These are phyloP conservation scores for Schizothorax lantsangensis DNA, from an alignment of 2,797 vertebrate genomes.

Conservation along the genomic window DNA sequence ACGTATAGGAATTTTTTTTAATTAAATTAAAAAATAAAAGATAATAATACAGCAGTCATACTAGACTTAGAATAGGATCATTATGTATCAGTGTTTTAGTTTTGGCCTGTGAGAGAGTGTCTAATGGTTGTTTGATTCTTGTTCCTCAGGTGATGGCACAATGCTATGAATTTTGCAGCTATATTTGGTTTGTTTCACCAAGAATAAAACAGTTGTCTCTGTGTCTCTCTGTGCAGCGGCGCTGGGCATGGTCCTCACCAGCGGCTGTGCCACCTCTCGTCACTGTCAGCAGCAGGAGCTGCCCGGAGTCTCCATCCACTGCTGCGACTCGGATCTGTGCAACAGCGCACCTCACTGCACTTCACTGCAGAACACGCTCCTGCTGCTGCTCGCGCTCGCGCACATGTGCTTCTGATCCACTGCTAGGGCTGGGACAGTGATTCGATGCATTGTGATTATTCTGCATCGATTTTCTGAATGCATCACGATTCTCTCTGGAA, in stretches of 20 bases:
- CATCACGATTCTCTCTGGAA: too few species aligned
- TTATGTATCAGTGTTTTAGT: too few species aligned
- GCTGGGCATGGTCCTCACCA: constrained; percentile 87
- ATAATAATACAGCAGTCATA: too few species aligned
- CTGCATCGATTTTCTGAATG: too few species aligned
- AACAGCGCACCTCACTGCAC: constrained; percentile 69
- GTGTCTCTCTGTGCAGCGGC: constrained; percentile 76
- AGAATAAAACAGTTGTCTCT: background rate
- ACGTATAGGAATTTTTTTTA: too few species aligned
- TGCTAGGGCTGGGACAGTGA: too few species aligned
- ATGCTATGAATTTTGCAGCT: background rate
- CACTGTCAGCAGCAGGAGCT: constrained; percentile 93
- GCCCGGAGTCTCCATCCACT: constrained; percentile 86
- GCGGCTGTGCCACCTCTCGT: constrained; percentile 90
- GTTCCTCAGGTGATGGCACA: background rate
- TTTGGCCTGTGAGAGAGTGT: too few species aligned
- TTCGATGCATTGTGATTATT: too few species aligned
- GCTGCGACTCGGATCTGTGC: constrained; percentile 85
- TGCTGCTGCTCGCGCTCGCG: background rate
- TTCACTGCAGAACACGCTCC: constrained; percentile 57
- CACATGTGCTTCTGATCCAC: background rate
- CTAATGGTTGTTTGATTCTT: too few species aligned
- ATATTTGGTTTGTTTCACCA: too few species aligned
- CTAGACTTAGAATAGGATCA: too few species aligned
- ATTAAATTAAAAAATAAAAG: too few species aligned